Evolutionary conservation across 2,888 invertebrate species (phyloP), one percentile per base, ranked within the genome.

Genomic region (Oscheius sp.): DNA sequence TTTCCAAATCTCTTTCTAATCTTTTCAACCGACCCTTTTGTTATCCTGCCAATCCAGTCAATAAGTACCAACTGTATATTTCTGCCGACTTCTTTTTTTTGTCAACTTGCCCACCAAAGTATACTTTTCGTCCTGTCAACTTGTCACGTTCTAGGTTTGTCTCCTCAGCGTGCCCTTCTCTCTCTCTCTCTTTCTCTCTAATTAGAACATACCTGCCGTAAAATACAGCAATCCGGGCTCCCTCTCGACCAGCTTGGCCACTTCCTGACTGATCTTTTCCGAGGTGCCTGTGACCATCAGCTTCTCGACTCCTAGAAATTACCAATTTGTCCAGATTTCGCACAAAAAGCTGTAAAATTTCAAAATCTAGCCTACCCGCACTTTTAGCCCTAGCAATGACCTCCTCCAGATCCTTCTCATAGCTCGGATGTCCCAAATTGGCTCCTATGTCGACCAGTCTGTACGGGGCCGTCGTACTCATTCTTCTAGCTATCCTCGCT

Each of bases 281-380:
- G 76, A 84, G 1, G 86, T 85, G 7, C 87, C 88, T 7, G 88
- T 88, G 7, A 87, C 80, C 85, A 88, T 88, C 32, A 88, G 79
- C 70, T 87, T 87, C 7, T 70, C 62, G 9, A 87, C 55, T 21
- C 87, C 86, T 84, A 33, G 9, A 74, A 35, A 72, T 59, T 1
- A 32, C 55, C 48, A 66, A 68, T 63, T 62, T 33, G 21, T 42
- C 13, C 13, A 53, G 51, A 51, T 4, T 47, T 13, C 2, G 29
- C 3, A 51, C 35, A 63, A 33, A 63, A 50, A 66, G 42, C 33
- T 29, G 13, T 3, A 21, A 1, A 13, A 1, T 21, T 66, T 13
- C 7, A 50, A 21, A 21, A 21, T 21, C 21, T 21, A 21, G 21
- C 63, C 37, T 11, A 85, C 85, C 85, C 4, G 87, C 86, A 68